Evolutionary conservation across 1,140 invertebrate genomes (phyloP), one percentile per base, ranked within the genome.

Genomic region (Neuroterus valhalla): DNA sequence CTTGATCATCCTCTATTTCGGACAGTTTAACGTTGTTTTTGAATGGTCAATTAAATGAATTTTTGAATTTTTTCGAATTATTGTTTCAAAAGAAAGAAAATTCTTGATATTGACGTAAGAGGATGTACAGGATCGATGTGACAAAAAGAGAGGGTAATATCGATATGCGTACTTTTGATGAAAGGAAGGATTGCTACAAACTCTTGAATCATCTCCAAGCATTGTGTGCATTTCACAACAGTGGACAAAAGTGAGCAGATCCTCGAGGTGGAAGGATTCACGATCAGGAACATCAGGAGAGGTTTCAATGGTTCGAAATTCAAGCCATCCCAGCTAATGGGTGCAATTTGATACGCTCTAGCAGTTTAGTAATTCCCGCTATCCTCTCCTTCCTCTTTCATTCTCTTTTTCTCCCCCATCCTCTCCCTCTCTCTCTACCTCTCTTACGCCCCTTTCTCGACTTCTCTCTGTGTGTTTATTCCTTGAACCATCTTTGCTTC

Each of bases 241-340:
- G 66, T 71, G 76, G 82, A 82, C 80, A 82, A 84, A 83, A 77
- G 77, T 66, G 66, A 78, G 77, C 78, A 78, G 74, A 68, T 71
- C 66, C 74, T n/a, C n/a, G n/a, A n/a, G n/a, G 67, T 74, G 48
- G 52, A 74, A 46, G 72, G 67, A 23, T 70, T 76, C 75, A 77
- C 78, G 66, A 75, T 50, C 43, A 71, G 44, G 67, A 68, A 78
- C 67, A 68, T 78, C 76, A 81, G 75, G 76, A 76, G 80, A 79
- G 80, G 75, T 79, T 83, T 80, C 77, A 79, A 79, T 78, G 78
- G 79, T 76, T 82, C 72, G 76, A 80, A 85, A 85, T 72, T 78
- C 72, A 70, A 72, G 75, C 75, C 72, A 76, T 79, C 82, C 71
- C 78, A 43, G 78, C 80, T 76, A 79, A 81, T 78, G 79, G 79